These are phyloP conservation scores for Drosophila birchii DNA, from an alignment of 2,888 invertebrate species.

Conservation along the genomic window DNA sequence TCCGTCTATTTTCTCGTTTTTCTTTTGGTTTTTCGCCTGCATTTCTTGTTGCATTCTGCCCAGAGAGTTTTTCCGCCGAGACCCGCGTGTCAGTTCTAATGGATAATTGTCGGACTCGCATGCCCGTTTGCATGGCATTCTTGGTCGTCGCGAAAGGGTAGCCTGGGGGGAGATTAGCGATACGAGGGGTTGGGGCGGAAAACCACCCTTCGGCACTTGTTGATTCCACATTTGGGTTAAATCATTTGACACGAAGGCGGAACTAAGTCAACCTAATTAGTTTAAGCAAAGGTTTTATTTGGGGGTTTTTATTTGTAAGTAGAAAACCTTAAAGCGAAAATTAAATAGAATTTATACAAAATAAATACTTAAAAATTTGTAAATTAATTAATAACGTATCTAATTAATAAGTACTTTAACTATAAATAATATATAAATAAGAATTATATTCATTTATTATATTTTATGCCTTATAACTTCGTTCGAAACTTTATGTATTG, in stretches of 20 bases:
- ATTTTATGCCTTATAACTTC: no score
- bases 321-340: background rate
- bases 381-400: background rate
- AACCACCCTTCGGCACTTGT: slow-evolving; percentile 20
- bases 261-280: slow-evolving; percentile 1
- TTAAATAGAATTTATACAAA: background rate
- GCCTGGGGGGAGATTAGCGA: slow-evolving; percentile 29
- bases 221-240: slow-evolving; percentile 24
- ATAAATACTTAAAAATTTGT: background rate
- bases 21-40: slow-evolving; percentile 5
- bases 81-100: slow-evolving; percentile 73
- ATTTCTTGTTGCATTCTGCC: slow-evolving; percentile 17
- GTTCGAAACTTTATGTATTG: background rate
- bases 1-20: background rate
- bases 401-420: no score
- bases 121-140: slow-evolving; percentile 53
- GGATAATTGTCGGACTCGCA: slow-evolving; percentile 80
- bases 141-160: slow-evolving; percentile 27
- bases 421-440: no score
- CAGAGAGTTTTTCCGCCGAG: slow-evolving; percentile 17
- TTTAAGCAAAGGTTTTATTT: background rate
- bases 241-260: slow-evolving; percentile 1
- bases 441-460: no score
- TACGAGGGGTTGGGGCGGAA: background rate
- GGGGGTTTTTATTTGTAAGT: background rate